phyloP scores from a whole-genome alignment of 2,888 invertebrate species.

The Leucozona laternaria region DNA sequence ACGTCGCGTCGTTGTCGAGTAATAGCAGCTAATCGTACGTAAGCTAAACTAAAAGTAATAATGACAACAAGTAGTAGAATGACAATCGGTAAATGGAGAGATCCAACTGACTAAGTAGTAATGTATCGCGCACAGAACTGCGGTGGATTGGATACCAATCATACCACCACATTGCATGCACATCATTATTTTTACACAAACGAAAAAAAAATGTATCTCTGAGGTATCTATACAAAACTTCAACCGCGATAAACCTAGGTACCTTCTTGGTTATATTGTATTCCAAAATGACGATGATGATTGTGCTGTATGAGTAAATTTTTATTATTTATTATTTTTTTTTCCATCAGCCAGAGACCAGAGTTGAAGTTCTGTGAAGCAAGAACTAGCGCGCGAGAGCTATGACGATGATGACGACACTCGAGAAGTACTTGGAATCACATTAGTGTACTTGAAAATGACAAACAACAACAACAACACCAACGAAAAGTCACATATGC shows the following conservation, averaged over 20 bases:
- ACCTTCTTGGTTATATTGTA: constrained; percentile 42
- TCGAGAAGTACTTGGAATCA: constrained; percentile 71
- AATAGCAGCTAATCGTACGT: constrained; percentile 24
- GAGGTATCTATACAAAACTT: constrained; percentile 21
- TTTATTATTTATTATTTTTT: not conserved
- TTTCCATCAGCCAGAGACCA: constrained; percentile 2
- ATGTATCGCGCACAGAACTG: constrained; percentile 20
- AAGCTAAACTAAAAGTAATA: constrained; percentile 55
- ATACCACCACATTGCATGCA: constrained; percentile 49
- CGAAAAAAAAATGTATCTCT: constrained; percentile 55
- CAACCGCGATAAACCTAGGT: not conserved
- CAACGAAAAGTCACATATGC: constrained; percentile 46
- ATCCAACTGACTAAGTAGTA: constrained; percentile 51
- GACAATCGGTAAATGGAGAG: constrained; percentile 73
- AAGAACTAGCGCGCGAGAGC: constrained; percentile 15
- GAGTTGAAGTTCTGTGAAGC: not conserved
- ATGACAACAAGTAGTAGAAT: constrained; percentile 64
- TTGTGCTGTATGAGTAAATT: constrained; percentile 27
- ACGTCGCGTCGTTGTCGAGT: too few species aligned
- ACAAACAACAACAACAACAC: constrained; percentile 31
- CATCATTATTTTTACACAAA: constrained; percentile 24
- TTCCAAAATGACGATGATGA: constrained; percentile 67
- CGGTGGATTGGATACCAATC: constrained; percentile 63
- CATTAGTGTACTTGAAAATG: constrained; percentile 73
- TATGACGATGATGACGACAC: constrained; percentile 67